Evolutionary conservation across 1,140 invertebrate species (phyloP), one percentile per base, ranked within the genome.

Genomic region (Phthorimaea operculella): DNA sequence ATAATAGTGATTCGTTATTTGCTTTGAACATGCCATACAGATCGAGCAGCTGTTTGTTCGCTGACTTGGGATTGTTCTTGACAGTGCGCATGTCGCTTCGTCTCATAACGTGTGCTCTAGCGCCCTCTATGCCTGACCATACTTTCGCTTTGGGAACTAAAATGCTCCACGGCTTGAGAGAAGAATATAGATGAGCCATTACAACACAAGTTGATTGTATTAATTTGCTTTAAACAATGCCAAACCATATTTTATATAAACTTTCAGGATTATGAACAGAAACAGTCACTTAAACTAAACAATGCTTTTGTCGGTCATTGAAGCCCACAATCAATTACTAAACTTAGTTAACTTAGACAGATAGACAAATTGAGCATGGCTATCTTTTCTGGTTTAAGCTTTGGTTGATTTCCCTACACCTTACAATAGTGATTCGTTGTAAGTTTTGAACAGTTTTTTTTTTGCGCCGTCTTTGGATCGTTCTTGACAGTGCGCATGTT

Each of bases 141-240:
- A 64, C 55, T 15, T 68, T 71, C 0, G 76, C 75, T 0, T 58
- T 59, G 0, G 64, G 45, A 1, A 79, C 78, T 14, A 81, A 49
- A 36, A 67, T 74, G 45, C 72, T 79, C 80, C 78, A 83, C 0
- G 75, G 72, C 70, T 81, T 72, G n/a, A n/a, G n/a, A n/a, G n/a
- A n/a, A n/a, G n/a, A n/a, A n/a, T n/a, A n/a, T n/a, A n/a, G n/a
- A n/a, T n/a, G n/a, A n/a, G n/a, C n/a, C n/a, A n/a, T n/a, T n/a
- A n/a, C n/a, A n/a, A n/a, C n/a, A n/a, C n/a, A n/a, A n/a, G n/a
- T n/a, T n/a, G n/a, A n/a, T n/a, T n/a, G n/a, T n/a, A n/a, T n/a
- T n/a, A n/a, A n/a, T n/a, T n/a, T n/a, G n/a, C n/a, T n/a, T n/a
- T n/a, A n/a, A n/a, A n/a, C n/a, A n/a, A n/a, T n/a, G n/a, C n/a